Percentiles rank a stretch among this genome's conserved stretches.
phyloP scores from a whole-genome alignment of 1,140 invertebrate species.

The Sarcophaga bullata region DNA sequence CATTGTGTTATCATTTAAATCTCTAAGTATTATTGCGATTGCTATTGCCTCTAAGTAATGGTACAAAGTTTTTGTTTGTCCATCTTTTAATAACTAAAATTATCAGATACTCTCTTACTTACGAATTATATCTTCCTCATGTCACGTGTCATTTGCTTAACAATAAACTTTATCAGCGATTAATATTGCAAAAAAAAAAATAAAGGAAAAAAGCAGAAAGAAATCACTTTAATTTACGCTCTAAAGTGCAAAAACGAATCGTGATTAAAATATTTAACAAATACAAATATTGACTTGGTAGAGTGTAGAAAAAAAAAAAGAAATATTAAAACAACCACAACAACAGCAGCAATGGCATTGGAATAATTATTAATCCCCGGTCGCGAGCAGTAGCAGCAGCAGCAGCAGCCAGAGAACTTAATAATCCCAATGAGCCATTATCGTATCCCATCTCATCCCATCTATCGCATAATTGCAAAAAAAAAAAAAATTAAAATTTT shows the following conservation, averaged over 20 bases:
- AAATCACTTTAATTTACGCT: neutral
- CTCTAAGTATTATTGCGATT: no score
- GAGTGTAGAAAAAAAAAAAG: neutral
- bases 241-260: neutral
- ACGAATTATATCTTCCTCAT: no score
- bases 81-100: no score
- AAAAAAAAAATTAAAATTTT: conserved; percentile 15
- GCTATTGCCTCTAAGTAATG: no score
- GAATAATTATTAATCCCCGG: neutral
- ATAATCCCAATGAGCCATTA: neutral
- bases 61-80: no score
- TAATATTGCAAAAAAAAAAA: no score
- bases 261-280: conserved; percentile 25
- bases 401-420: neutral
- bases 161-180: no score
- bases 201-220: no score
- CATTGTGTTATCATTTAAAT: no score
- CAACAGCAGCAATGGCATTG: neutral
- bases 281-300: neutral
- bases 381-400: neutral
- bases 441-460: neutral
- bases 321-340: neutral
- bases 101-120: no score
- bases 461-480: neutral
- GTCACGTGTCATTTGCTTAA: no score